These are phyloP conservation scores for Mesocentrotus franciscanus DNA, from an alignment of 53 echinoderm and acorn worm species.

Conservation along the genomic window DNA sequence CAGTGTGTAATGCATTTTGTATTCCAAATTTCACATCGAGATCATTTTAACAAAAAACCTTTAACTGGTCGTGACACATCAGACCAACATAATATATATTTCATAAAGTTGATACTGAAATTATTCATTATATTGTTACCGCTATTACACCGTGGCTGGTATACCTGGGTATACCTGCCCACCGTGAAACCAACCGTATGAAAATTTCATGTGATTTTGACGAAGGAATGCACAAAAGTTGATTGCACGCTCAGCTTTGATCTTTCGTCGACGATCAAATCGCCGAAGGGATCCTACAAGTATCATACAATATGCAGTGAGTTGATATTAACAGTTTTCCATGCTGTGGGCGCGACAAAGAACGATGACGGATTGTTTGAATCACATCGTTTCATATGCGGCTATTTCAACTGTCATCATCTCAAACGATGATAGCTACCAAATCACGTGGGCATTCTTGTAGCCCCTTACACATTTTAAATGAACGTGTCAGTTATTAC, in stretches of 20 bases:
- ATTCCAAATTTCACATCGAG: not conserved
- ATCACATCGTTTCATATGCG: not conserved
- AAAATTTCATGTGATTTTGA: not conserved
- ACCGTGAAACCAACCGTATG: not conserved
- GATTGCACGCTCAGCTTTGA: slow-evolving; percentile 31
- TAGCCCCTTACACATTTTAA: not conserved
- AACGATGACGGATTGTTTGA: not conserved
- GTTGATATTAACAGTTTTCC: slow-evolving; percentile 6
- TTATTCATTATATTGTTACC: not conserved
- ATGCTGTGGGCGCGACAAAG: not conserved
- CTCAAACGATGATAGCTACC: not conserved
- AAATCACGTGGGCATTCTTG: not conserved
- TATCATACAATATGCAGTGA: slow-evolving; percentile 42
- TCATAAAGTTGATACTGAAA: not conserved
- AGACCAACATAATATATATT: not conserved
- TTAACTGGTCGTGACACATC: not conserved
- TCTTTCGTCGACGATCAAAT: not conserved
- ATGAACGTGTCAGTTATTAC: not conserved
- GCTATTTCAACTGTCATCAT: not conserved
- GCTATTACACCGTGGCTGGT: not conserved
- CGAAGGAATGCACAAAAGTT: not conserved
- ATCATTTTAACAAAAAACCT: not conserved
- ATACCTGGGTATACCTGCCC: not conserved
- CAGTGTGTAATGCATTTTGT: not conserved
- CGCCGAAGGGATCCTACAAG: not conserved